Evolutionary conservation across 1,140 invertebrate species (phyloP), one percentile per base, ranked within the genome.

Genomic region (Camponotus pennsylvanicus): DNA sequence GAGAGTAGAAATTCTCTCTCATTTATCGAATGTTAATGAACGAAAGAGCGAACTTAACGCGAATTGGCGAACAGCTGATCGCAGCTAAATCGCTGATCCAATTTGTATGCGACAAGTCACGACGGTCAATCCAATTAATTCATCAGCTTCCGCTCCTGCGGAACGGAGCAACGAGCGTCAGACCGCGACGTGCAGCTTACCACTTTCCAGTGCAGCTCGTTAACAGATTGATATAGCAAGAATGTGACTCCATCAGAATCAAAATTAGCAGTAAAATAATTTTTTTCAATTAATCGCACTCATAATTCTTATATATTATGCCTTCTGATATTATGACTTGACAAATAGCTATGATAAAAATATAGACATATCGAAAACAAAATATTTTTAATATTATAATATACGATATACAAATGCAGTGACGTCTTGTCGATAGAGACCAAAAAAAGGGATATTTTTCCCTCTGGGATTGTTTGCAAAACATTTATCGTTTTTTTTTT

Each of bases 41-140:
- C 45, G 85, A 32, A 64, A 21, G 79, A 85, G 37, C 21, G 11
- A 70, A 64, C n/a, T 75, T 80, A 80, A 84, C 42, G 79, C 78
- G 86, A 90, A 93, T 91, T 87, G 88, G 84, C 89, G 49, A 88
- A 89, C 77, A 93, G 93, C 93, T 92, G 93, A 95, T 95, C 94
- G 93, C 52, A 63, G 89, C 92, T 92, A 89, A 94, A 94, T 94
- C 92, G 91, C 90, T 94, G 93, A 95, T 95, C 94, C 93, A 92
- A 94, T 95, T 95, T 94, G 94, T 93, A 91, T 86, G 91, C 78
- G 92, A 90, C 93, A 94, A 94, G 93, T 93, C 92, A 92, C 92
- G 92, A 89, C 90, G 84, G 92, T 82, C 92, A 94, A 95, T 95
- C 94, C 94, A 95, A 95, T 95, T 95, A 95, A 94, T 95, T 95